phyloP scores from a whole-genome alignment of 1,140 invertebrate species.

The Hormaphis cornu region DNA sequence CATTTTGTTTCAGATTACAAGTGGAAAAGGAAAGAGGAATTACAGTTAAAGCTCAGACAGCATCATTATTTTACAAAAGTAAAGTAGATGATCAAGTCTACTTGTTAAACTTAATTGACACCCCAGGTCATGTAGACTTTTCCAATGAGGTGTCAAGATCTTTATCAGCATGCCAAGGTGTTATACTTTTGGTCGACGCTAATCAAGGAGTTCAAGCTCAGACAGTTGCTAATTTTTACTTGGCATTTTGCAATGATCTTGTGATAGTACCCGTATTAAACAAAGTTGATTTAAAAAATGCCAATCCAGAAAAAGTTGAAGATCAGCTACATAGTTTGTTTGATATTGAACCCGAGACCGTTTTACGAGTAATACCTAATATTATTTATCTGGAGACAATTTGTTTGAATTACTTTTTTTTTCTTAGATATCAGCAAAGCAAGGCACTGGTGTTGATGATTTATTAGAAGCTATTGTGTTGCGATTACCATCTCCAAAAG shows the following conservation, averaged over 20 bases:
- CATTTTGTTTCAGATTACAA: slow-evolving; percentile 45
- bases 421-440: slow-evolving; percentile 74
- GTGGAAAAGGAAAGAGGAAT: slow-evolving; percentile 94
- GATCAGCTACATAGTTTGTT: slow-evolving; percentile 77
- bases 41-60: slow-evolving; percentile 96
- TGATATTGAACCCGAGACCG: slow-evolving; percentile 60
- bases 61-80: slow-evolving; percentile 65
- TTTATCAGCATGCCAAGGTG: slow-evolving; percentile 86
- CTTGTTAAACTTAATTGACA: slow-evolving; percentile 95
- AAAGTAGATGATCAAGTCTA: slow-evolving; percentile 56
- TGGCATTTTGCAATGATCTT: slow-evolving; percentile 75
- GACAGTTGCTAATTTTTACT: slow-evolving; percentile 92
- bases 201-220: slow-evolving; percentile 93
- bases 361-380: slow-evolving; percentile 51
- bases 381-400: neutral
- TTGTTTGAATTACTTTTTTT: neutral
- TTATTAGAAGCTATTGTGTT: slow-evolving; percentile 69
- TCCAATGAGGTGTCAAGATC: slow-evolving; percentile 88
- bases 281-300: slow-evolving; percentile 91
- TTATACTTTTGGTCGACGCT: slow-evolving; percentile 88
- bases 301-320: slow-evolving; percentile 69
- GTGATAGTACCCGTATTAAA: slow-evolving; percentile 88
- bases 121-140: slow-evolving; percentile 98
- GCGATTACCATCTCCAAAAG: slow-evolving; percentile 64
- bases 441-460: slow-evolving; percentile 66